Evolutionary conservation across 2,113 vertebrate genomes (phyloP).

Genomic region (Capra hircus): DNA sequence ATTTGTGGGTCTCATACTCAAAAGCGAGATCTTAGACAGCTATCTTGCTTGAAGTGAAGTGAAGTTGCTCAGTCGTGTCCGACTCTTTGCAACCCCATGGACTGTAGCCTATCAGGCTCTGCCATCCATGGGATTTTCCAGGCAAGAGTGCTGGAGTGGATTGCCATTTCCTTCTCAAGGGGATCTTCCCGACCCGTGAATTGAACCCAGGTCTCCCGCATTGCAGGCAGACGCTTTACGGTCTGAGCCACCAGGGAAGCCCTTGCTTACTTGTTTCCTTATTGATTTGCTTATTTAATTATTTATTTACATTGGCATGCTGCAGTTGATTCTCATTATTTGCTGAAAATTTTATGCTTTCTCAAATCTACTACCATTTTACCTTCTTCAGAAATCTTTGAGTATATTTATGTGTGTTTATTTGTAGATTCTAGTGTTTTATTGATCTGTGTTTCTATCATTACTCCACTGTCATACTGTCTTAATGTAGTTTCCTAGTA

Average conservation of each 20-base stretch:
- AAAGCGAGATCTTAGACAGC: neutral
- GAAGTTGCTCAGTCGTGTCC: too few species aligned
- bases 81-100: too few species aligned
- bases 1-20: neutral
- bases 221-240: too few species aligned
- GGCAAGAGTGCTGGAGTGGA: too few species aligned
- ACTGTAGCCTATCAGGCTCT: too few species aligned
- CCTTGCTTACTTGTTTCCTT: neutral
- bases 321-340: neutral
- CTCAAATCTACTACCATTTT: neutral
- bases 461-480: neutral
- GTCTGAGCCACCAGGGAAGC: too few species aligned
- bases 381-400: neutral
- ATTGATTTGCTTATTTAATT: neutral
- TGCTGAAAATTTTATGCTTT: neutral
- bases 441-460: neutral
- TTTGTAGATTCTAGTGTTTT: neutral
- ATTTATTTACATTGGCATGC: neutral
- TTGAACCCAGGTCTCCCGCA: accelerated
- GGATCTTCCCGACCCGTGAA: too few species aligned
- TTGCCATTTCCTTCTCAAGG: too few species aligned
- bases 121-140: too few species aligned
- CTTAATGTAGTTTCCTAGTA: neutral
- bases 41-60: neutral
- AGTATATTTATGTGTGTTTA: neutral